Conservation (phyloP, 2,113 vertebrate species). For the Chloropsis cyanopogon region DNA sequence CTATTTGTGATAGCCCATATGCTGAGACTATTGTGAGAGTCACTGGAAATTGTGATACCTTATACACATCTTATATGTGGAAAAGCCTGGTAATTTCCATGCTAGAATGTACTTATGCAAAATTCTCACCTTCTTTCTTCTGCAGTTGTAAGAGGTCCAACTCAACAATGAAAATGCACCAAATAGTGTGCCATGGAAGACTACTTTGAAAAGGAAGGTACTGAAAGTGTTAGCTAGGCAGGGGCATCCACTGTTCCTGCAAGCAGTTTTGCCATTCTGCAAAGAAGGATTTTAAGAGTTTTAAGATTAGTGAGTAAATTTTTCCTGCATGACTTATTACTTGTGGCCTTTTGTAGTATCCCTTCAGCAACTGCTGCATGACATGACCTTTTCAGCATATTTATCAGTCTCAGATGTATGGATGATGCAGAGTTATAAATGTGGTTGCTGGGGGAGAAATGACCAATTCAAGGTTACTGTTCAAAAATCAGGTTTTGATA, state of each 20-base stretch:
- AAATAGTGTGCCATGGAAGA: neutral
- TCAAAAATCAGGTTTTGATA: neutral
- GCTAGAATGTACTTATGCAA: neutral
- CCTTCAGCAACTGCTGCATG: neutral
- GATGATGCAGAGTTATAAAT: neutral
- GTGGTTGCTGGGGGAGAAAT: neutral
- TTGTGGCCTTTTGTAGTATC: constrained; percentile 13
- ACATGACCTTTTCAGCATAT: constrained; percentile 20
- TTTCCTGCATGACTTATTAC: neutral
- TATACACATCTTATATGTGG: neutral
- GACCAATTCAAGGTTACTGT: neutral
- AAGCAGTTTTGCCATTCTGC: neutral
- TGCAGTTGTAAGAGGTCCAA: neutral
- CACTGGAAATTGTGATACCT: neutral
- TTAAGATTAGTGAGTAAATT: neutral
- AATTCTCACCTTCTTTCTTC: neutral
- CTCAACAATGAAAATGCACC: neutral
- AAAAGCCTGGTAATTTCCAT: neutral
- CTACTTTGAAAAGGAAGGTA: neutral
- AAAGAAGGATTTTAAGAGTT: neutral
- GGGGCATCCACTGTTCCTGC: neutral
- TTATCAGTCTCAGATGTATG: neutral
- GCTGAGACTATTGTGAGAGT: neutral
- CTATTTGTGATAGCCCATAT: neutral
- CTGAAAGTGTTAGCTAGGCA: neutral